Base-by-base conservation (phyloP, 2,888 invertebrate species). In the Meiosimyza platycephala region DNA sequence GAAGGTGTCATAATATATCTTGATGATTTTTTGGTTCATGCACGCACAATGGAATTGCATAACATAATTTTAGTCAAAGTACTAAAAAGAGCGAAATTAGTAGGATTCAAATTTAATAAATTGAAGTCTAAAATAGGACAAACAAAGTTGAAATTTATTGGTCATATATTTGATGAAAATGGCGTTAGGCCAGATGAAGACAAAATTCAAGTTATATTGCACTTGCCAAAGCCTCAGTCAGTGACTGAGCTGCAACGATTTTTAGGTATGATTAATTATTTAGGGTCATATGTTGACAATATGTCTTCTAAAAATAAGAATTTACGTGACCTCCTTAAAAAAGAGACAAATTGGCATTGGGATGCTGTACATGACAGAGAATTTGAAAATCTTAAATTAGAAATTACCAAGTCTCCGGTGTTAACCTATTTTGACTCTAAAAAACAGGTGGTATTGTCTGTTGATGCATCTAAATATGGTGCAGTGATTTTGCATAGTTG, bases 251-350 rank as follows among this genome's bases (percentile, higher is more conserved):
- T 73, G 15, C 74, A 76, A 71, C 57, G 71, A 6, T 74, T 74
- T 51, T 18, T 76, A 13, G 74, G 75, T 1, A 74, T 74, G 72
- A 52, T 77, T 7, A 79, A 78, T 68, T 79, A 77, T 74, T 69
- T 77, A 51, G 73, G 76, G 18, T 73, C 70, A 13, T 79, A 78
- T 76, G 72, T 79, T 50, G 67, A 71, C 4, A 75, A 74, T 65
- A 40, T 79, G 57, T 75, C 78, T 1, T 33, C 57, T 11, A 71
- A 77, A 69, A 77, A 71, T 71, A 72, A 68, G 48, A 67, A 77
- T 68, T 72, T 75, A 11, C 48, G 75, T 5, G 71, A 72, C 59
- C 67, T 76, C 11, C 65, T 76, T 47, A 74, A 74, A 67, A n/a
- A 75, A 51, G 60, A 76, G 50, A 22, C 62, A 15, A 40, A 50